Percentiles rank a stretch among this genome's conserved stretches.
These are phyloP conservation scores for Sycophaga agraensis DNA, from an alignment of 1,140 invertebrate species.

Conservation along the genomic window DNA sequence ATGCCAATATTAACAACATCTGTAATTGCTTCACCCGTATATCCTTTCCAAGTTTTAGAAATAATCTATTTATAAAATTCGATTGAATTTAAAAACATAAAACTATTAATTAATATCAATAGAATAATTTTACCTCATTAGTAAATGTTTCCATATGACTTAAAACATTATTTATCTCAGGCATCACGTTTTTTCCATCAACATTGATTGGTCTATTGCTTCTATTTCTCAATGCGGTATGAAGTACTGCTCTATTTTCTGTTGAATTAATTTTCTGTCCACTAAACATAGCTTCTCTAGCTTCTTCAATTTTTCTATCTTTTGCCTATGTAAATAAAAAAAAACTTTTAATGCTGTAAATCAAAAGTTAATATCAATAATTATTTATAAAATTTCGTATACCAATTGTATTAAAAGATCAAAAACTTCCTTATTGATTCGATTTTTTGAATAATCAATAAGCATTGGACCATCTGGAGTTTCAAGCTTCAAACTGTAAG, in stretches of 20 bases:
- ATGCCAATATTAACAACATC: slow-evolving; percentile 99
- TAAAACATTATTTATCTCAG: slow-evolving; percentile 88
- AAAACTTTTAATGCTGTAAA: slow-evolving; percentile 28
- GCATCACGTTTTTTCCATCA: slow-evolving; percentile 91
- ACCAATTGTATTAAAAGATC: slow-evolving; percentile 77
- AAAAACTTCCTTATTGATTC: slow-evolving; percentile 79
- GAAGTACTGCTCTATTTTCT: slow-evolving; percentile 92
- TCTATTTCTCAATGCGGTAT: slow-evolving; percentile 90
- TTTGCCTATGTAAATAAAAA: slow-evolving; percentile 64
- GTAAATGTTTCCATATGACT: slow-evolving; percentile 94
- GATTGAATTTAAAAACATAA: slow-evolving; percentile 20
- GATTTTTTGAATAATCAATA: slow-evolving; percentile 96
- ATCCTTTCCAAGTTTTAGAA: slow-evolving; percentile 78
- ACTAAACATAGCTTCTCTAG: slow-evolving; percentile 89
- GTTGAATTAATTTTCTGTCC: slow-evolving; percentile 98
- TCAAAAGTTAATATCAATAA: neutral
- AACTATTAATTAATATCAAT: neutral
- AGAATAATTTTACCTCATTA: slow-evolving; percentile 61
- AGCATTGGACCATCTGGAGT: slow-evolving; percentile 89
- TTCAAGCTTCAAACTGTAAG: slow-evolving; percentile 59
- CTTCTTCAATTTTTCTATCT: slow-evolving; percentile 79
- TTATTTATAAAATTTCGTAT: neutral
- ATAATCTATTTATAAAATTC: slow-evolving; percentile 62
- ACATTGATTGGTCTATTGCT: slow-evolving; percentile 77
- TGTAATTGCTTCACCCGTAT: slow-evolving; percentile 92